phyloP scores from a whole-genome alignment of 2,113 vertebrate species.

The Caranx ignobilis region DNA sequence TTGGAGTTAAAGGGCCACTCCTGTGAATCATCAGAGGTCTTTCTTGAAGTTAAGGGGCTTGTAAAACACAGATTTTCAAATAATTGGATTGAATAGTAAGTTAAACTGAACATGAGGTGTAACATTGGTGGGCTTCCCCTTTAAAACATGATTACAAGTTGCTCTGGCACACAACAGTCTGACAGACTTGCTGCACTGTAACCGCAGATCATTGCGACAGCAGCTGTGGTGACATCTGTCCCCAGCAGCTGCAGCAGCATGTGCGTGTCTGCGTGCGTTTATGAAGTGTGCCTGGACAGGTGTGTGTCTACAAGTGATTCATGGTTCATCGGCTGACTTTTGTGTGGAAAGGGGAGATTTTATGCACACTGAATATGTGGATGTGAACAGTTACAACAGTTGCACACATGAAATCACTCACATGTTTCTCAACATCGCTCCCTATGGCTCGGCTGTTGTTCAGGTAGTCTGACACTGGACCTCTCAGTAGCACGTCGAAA shows the following conservation, averaged over 20 bases:
- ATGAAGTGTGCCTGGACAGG: neutral
- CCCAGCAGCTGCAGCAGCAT: slow-evolving; percentile 23
- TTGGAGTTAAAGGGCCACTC: neutral
- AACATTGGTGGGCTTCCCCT: neutral
- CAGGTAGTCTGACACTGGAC: slow-evolving; percentile 90
- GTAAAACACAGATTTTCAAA: neutral
- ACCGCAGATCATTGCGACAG: slow-evolving; percentile 12
- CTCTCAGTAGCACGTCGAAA: slow-evolving; percentile 89
- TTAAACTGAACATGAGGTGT: neutral
- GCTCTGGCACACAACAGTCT: slow-evolving; percentile 1
- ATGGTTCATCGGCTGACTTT: neutral
- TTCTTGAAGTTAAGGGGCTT: neutral
- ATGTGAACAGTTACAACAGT: neutral
- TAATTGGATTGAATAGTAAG: neutral
- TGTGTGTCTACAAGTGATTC: slow-evolving; percentile 5
- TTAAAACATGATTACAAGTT: neutral
- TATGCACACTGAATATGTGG: neutral
- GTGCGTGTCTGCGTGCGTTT: neutral
- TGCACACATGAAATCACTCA: slow-evolving; percentile 77
- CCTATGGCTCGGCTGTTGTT: slow-evolving; percentile 90
- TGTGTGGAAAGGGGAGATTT: neutral
- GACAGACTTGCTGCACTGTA: slow-evolving; percentile 12
- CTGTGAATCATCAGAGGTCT: neutral
- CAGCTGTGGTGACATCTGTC: slow-evolving; percentile 54
- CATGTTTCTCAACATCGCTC: slow-evolving; percentile 93